A percentile compares a stretch with the other conserved stretches of the same genome.
These are phyloP conservation scores for Bombycilla garrulus DNA, from an alignment of 2,113 vertebrate genomes.

Conservation along the genomic window DNA sequence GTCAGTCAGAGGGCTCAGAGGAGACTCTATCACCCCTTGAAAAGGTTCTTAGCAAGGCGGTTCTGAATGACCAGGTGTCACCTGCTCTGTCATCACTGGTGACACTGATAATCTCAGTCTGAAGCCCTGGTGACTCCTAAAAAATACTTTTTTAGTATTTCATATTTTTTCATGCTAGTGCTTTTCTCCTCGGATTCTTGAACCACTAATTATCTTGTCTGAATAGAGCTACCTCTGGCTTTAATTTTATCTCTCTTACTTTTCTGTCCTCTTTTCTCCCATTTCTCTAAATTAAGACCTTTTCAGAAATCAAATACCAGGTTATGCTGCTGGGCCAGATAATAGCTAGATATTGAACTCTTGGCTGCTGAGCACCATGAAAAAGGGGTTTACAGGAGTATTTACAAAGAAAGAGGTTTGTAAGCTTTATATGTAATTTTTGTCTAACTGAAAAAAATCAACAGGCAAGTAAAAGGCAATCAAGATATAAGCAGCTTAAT, in stretches of 20 bases:
- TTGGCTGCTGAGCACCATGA: neutral
- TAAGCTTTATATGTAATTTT: neutral
- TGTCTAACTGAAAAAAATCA: neutral
- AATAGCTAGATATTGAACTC: neutral
- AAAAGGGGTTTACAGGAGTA: neutral
- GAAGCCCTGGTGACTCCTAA: neutral
- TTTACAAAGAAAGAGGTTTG: neutral
- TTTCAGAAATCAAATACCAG: neutral
- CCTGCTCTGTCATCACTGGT: neutral
- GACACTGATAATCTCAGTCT: neutral
- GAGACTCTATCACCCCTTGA: neutral
- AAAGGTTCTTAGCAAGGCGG: neutral
- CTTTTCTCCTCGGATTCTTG: neutral
- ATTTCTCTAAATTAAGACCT: neutral
- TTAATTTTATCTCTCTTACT: neutral
- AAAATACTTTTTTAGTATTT: too few species aligned
- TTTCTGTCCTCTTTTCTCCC: neutral
- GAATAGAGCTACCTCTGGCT: neutral
- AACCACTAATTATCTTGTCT: neutral
- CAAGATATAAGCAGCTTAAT: neutral
- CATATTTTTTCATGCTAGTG: neutral
- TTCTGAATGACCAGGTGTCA: neutral
- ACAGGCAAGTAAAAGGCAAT: neutral
- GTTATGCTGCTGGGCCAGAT: neutral
- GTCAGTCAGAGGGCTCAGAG: neutral